Evolutionary conservation across 1,140 invertebrate species (phyloP).

Genomic region (Drosophila quadrilineata): DNA sequence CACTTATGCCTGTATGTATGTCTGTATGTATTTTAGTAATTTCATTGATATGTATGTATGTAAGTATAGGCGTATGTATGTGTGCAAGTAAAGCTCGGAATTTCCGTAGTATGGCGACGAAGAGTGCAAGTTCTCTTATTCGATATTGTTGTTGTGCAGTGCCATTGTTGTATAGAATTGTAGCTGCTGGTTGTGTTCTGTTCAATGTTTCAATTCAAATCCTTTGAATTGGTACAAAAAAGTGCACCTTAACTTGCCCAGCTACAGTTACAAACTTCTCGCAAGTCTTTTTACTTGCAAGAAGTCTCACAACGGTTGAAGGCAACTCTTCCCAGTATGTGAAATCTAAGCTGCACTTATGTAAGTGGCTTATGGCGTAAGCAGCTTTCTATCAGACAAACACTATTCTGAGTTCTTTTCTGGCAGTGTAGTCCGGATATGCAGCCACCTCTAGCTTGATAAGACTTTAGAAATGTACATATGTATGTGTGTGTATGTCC

Average conservation of each 20-base stretch:
- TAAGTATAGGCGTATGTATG: too few relatives aligned
- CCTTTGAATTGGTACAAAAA: conserved; percentile 38
- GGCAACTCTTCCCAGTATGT: conserved; percentile 21
- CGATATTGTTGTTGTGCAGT: conserved; percentile 32
- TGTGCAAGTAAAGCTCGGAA: too few relatives aligned
- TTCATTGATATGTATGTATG: too few relatives aligned
- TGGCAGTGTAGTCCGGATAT: conserved; percentile 19
- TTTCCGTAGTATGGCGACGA: too few relatives aligned
- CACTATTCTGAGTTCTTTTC: conserved; percentile 26
- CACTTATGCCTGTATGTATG: too few relatives aligned
- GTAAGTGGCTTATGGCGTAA: conserved; percentile 9
- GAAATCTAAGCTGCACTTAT: conserved; percentile 10
- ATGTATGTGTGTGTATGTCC: not conserved
- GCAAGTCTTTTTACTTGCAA: not conserved
- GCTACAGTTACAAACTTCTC: conserved; percentile 11
- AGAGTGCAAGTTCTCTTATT: too few relatives aligned
- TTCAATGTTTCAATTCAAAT: conserved; percentile 70
- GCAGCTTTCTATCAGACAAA: not conserved
- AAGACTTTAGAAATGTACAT: too few relatives aligned
- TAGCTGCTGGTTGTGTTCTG: conserved; percentile 47
- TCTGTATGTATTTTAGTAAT: too few relatives aligned
- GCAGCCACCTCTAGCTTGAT: not conserved
- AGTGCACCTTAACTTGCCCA: not conserved
- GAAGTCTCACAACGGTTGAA: not conserved
- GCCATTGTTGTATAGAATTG: conserved; percentile 68